These are phyloP conservation scores for Agrotis exclamationis DNA, from an alignment of 2,888 invertebrate genomes.

Conservation along the genomic window DNA sequence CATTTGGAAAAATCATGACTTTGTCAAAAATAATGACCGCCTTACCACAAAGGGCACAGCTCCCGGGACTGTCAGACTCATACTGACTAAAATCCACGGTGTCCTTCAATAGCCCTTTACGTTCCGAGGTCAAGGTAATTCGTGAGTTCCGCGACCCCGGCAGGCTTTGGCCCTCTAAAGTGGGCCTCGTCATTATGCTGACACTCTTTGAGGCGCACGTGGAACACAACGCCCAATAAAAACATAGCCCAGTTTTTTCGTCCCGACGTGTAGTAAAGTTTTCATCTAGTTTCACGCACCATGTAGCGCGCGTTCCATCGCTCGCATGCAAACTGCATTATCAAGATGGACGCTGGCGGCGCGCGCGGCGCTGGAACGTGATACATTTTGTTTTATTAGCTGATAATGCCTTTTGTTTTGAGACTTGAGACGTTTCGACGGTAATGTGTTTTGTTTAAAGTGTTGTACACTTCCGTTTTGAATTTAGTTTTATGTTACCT, in stretches of 20 bases:
- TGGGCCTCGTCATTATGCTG: too few species aligned
- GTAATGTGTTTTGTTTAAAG: slow-evolving; percentile 49
- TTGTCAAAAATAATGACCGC: too few species aligned
- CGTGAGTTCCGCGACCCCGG: too few species aligned
- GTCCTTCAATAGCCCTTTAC: too few species aligned
- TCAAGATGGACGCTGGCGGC: slow-evolving; percentile 22
- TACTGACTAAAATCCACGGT: too few species aligned
- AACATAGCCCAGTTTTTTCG: slow-evolving; percentile 1
- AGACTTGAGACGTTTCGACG: slow-evolving; percentile 15
- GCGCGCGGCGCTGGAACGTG: background rate
- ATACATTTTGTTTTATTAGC: slow-evolving; percentile 59
- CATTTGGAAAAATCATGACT: too few species aligned
- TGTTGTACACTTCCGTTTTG: slow-evolving; percentile 5
- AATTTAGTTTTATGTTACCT: background rate
- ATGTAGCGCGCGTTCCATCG: slow-evolving; percentile 49
- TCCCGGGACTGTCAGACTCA: too few species aligned
- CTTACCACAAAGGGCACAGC: too few species aligned
- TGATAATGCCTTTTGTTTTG: slow-evolving; percentile 48
- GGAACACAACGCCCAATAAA: too few species aligned
- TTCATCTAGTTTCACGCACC: slow-evolving; percentile 64
- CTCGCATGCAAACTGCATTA: slow-evolving; percentile 67
- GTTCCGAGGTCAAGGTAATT: too few species aligned
- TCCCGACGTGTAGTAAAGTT: slow-evolving; percentile 53
- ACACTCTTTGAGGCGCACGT: too few species aligned
- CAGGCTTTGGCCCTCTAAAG: too few species aligned